Conservation (phyloP, 2,113 vertebrate genomes). For the Argyrosomus japonicus region DNA sequence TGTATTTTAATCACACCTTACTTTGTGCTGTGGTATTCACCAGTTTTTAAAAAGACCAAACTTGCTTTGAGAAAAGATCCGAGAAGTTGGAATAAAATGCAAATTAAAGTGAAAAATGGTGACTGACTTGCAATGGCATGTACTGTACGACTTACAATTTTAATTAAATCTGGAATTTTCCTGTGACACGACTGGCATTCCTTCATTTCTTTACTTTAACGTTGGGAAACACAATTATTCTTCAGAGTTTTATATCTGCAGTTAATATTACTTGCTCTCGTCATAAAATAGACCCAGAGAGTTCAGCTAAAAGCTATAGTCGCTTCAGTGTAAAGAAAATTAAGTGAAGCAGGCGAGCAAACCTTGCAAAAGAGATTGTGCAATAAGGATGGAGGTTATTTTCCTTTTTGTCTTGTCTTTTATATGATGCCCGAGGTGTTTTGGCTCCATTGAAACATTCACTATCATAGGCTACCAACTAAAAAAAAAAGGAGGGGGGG, state of each 20-base stretch:
- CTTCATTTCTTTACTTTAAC: constrained; percentile 4
- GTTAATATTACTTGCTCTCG: neutral
- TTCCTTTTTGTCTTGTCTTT: neutral
- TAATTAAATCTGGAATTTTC: constrained; percentile 33
- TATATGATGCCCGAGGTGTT: neutral
- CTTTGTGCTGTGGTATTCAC: constrained; percentile 20
- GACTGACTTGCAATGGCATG: constrained; percentile 31
- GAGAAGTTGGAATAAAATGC: neutral
- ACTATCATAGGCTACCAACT: neutral
- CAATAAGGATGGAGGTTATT: neutral
- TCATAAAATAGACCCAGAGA: neutral
- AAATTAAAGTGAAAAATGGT: neutral
- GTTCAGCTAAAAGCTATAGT: neutral
- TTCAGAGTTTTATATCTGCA: no score
- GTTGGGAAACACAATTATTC: neutral
- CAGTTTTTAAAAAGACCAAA: neutral
- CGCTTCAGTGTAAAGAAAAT: neutral
- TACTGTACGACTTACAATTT: constrained; percentile 14
- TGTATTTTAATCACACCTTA: constrained; percentile 25
- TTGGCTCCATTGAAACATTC: neutral
- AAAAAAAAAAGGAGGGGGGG: neutral
- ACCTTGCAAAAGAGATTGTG: neutral
- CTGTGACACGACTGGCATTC: neutral
- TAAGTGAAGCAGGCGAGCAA: neutral
- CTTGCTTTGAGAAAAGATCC: neutral